These are phyloP conservation scores for Axis porcinus DNA, from an alignment of 2,113 vertebrate species.

Conservation along the genomic window DNA sequence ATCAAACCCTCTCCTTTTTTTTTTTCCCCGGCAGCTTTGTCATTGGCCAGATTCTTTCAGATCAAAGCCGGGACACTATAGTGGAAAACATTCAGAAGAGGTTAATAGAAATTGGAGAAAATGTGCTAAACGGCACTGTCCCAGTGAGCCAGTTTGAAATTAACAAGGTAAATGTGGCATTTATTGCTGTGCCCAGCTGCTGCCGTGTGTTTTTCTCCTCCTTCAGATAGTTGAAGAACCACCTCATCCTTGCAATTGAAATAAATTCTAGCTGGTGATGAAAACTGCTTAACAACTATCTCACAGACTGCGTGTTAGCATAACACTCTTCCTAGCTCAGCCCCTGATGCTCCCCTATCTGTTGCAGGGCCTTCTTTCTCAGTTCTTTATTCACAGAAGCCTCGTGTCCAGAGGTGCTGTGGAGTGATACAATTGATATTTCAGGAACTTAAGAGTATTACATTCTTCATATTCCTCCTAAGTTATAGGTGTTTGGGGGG, in stretches of 20 bases:
- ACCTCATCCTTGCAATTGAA: slow-evolving; percentile 37
- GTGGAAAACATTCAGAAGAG: slow-evolving; percentile 97
- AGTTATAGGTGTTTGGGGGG: not conserved
- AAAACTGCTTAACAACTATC: slow-evolving; percentile 18
- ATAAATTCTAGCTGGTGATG: slow-evolving; percentile 43
- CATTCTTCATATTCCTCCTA: not conserved
- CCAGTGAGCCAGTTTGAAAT: slow-evolving; percentile 93
- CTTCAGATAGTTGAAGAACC: slow-evolving; percentile 51
- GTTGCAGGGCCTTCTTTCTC: not conserved
- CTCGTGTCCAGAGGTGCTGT: not conserved
- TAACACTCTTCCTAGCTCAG: not conserved
- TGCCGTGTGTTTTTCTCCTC: slow-evolving; percentile 43
- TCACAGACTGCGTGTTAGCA: slow-evolving; percentile 22
- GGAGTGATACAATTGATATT: not conserved
- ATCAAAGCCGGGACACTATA: slow-evolving; percentile 92
- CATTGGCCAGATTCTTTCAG: slow-evolving; percentile 96
- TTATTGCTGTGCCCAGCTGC: slow-evolving; percentile 58
- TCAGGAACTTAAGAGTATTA: not conserved
- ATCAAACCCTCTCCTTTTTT: slow-evolving; percentile 23
- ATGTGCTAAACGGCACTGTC: slow-evolving; percentile 85
- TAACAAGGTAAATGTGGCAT: slow-evolving; percentile 89
- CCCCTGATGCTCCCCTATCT: not conserved
- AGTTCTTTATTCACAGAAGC: not conserved
- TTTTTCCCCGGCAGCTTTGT: slow-evolving; percentile 87
- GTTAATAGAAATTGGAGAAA: slow-evolving; percentile 94